phyloP scores from a whole-genome alignment of 2,797 vertebrate species.

The Xenopus petersii region DNA sequence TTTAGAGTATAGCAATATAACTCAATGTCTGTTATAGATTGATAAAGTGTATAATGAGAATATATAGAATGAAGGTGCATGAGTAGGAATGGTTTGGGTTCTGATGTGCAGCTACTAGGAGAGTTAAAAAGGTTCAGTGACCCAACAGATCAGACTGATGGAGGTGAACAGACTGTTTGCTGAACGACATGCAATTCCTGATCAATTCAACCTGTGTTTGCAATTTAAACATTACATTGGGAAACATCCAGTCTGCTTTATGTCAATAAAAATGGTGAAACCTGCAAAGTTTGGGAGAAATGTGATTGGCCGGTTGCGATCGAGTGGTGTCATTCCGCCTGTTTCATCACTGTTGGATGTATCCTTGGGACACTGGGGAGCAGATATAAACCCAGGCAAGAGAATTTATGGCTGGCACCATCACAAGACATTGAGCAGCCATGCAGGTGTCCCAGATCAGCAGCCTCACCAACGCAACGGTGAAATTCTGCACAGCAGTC shows the following conservation, averaged over 20 bases:
- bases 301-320: constrained; percentile 6
- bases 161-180: no score
- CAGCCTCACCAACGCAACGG: constrained; percentile 68
- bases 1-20: no score
- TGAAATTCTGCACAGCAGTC: constrained; percentile 69
- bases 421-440: constrained; percentile 23
- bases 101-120: no score
- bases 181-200: no score
- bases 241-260: constrained; percentile 2
- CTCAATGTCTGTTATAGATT: no score
- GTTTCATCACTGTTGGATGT: background rate
- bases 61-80: no score
- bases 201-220: background rate
- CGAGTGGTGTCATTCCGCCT: constrained; percentile 10
- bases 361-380: background rate
- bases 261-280: background rate
- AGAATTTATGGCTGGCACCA: background rate
- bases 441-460: constrained; percentile 70
- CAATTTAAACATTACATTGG: constrained; percentile 15
- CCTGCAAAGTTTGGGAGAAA: background rate
- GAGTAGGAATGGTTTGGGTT: no score
- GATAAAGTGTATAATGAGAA: no score
- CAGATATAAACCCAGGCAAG: background rate
- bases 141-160: background rate
- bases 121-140: no score